A percentile compares a stretch with the other conserved stretches of the same genome.
Conservation (phyloP, 2,113 vertebrate genomes). For the Panthera leo region DNA sequence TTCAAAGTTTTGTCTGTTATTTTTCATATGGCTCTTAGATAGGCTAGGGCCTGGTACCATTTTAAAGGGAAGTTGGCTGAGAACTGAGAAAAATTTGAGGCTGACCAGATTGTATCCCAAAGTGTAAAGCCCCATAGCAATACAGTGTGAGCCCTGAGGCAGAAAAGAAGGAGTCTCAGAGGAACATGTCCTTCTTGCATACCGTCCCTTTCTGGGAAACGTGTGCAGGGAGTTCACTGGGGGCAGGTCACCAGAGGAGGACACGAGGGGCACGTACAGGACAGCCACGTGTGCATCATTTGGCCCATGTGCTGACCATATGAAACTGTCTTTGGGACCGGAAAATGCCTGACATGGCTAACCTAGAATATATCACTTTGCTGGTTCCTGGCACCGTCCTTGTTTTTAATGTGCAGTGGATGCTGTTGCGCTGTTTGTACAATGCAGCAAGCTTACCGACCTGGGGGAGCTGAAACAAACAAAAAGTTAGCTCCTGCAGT, state of each 20-base stretch:
- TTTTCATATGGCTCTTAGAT: not conserved
- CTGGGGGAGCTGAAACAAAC: constrained; percentile 19
- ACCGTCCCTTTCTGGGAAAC: not conserved
- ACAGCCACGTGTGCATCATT: not conserved
- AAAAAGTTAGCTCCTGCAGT: constrained; percentile 16
- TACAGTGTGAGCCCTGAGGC: not conserved
- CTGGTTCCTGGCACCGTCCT: not conserved
- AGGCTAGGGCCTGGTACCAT: not conserved
- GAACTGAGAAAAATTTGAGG: not conserved
- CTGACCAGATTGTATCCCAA: not conserved
- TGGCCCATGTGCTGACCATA: constrained; percentile 9
- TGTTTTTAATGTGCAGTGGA: constrained; percentile 41
- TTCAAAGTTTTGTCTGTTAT: not conserved
- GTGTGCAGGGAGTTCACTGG: not conserved
- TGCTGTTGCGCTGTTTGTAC: not conserved
- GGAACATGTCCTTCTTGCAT: not conserved
- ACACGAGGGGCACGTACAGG: not conserved
- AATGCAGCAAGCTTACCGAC: constrained; percentile 38
- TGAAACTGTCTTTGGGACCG: constrained; percentile 43
- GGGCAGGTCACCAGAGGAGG: constrained; percentile 19
- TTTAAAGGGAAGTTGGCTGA: not conserved
- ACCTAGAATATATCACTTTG: constrained; percentile 39
- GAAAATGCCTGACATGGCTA: constrained; percentile 37
- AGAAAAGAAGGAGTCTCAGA: not conserved
- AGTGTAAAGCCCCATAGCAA: not conserved